These are phyloP conservation scores for Drosophila picticornis DNA, from an alignment of 2,888 invertebrate species.

Conservation along the genomic window DNA sequence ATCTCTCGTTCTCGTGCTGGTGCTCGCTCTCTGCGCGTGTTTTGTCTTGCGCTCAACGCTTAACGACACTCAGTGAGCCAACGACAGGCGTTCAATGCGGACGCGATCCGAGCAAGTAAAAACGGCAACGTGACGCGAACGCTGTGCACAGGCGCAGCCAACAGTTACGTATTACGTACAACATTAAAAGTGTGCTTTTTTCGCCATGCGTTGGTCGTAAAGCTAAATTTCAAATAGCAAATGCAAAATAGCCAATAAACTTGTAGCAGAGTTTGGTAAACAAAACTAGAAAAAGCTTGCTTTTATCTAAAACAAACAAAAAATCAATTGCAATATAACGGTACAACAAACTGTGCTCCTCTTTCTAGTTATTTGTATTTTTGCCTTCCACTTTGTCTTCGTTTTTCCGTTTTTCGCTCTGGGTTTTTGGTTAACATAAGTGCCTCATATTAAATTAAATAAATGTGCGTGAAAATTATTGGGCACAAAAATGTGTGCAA, in stretches of 20 bases:
- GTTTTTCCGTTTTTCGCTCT: not conserved
- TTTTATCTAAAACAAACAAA: slow-evolving; percentile 32
- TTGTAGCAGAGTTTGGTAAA: slow-evolving; percentile 45
- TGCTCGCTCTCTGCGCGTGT: slow-evolving; percentile 36
- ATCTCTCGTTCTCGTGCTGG: slow-evolving; percentile 6
- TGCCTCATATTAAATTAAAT: slow-evolving; percentile 22
- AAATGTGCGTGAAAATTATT: slow-evolving; percentile 27
- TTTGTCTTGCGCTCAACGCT: slow-evolving; percentile 57
- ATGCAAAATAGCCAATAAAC: slow-evolving; percentile 28
- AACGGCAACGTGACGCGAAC: slow-evolving; percentile 31
- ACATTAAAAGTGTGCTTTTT: slow-evolving; percentile 48
- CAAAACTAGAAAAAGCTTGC: slow-evolving; percentile 35
- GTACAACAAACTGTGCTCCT: slow-evolving; percentile 39
- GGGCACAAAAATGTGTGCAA: slow-evolving; percentile 30
- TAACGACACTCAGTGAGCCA: slow-evolving; percentile 67
- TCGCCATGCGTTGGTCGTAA: slow-evolving; percentile 35
- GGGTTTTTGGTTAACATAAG: slow-evolving; percentile 17
- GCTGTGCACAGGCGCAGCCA: slow-evolving; percentile 68
- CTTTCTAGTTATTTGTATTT: slow-evolving; percentile 44
- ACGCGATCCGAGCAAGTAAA: slow-evolving; percentile 60
- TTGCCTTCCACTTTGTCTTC: slow-evolving; percentile 11
- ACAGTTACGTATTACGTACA: slow-evolving; percentile 42
- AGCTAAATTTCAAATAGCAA: slow-evolving; percentile 33
- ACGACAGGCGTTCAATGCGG: slow-evolving; percentile 75
- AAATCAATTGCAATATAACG: slow-evolving; percentile 54